phyloP scores from a whole-genome alignment of 2,113 vertebrate genomes.

The Coregonus clupeaformis region DNA sequence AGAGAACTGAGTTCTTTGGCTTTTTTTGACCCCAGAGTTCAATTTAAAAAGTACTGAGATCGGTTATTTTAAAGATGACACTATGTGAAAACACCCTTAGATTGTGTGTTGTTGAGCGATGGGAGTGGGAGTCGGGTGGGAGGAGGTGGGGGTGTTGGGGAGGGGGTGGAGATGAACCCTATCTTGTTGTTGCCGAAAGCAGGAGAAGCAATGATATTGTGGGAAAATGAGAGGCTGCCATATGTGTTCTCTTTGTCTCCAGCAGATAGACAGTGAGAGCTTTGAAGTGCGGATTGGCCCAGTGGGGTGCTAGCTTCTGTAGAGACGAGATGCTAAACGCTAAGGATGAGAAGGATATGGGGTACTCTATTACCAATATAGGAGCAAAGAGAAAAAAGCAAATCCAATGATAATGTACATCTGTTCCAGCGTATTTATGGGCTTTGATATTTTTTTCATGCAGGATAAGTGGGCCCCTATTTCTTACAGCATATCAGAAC shows the following conservation, averaged over 20 bases:
- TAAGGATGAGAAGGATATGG: constrained; percentile 83
- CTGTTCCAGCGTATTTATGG: constrained; percentile 98
- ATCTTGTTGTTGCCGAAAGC: constrained; percentile 73
- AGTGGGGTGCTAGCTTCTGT: constrained; percentile 88
- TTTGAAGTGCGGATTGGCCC: constrained; percentile 96
- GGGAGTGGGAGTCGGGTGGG: background rate
- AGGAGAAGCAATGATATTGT: constrained; percentile 80
- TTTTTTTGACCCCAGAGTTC: no score
- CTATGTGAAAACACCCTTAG: constrained; percentile 28
- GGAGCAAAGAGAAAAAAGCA: constrained; percentile 83
- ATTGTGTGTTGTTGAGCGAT: constrained; percentile 23
- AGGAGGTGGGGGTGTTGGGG: constrained; percentile 25
- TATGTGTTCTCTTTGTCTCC: constrained; percentile 91
- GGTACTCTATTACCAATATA: constrained; percentile 90
- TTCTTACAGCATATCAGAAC: constrained; percentile 96
- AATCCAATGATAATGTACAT: constrained; percentile 99
- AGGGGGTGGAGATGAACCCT: constrained; percentile 72
- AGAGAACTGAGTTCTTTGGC: no score
- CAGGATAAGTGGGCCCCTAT: constrained; percentile 92
- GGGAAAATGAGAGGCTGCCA: constrained; percentile 87
- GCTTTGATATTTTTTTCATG: constrained; percentile 96
- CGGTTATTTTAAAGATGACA: background rate
- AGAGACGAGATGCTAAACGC: constrained; percentile 89
- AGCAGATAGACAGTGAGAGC: constrained; percentile 86
- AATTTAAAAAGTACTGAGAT: no score